A percentile compares a stretch with the other conserved stretches of the same genome.
Evolutionary conservation across 2,113 vertebrate species (phyloP).

Genomic region (Brachypteracias leptosomus): DNA sequence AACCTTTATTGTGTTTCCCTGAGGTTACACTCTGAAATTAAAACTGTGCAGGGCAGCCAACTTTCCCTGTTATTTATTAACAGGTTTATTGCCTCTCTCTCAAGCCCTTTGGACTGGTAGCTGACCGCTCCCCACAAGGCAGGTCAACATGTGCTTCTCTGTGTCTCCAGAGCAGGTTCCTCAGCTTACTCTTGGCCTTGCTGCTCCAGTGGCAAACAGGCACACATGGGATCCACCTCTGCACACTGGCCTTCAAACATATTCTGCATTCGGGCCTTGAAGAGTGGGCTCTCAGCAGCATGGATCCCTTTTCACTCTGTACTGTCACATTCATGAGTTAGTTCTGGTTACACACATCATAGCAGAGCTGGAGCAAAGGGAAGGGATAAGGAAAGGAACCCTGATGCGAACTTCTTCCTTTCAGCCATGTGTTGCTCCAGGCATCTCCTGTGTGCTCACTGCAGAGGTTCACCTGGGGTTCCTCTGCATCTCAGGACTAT

Average conservation of each 20-base stretch:
- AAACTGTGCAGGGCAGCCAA: neutral
- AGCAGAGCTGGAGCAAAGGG: neutral
- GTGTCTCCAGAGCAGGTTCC: neutral
- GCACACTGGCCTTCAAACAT: neutral
- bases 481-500: neutral
- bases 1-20: neutral
- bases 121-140: neutral
- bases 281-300: neutral
- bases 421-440: accelerated
- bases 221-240: neutral
- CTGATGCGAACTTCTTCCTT: neutral
- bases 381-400: neutral
- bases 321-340: accelerated
- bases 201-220: accelerated
- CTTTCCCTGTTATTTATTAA: conserved; percentile 52
- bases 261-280: neutral
- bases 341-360: neutral
- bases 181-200: accelerated
- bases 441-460: neutral
- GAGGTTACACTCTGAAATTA: neutral
- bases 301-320: neutral
- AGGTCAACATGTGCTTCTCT: neutral
- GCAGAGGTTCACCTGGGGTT: neutral
- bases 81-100: neutral
- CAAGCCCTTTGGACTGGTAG: conserved; percentile 20